Conservation (phyloP, 2,113 vertebrate species). For the Aptenodytes patagonicus region DNA sequence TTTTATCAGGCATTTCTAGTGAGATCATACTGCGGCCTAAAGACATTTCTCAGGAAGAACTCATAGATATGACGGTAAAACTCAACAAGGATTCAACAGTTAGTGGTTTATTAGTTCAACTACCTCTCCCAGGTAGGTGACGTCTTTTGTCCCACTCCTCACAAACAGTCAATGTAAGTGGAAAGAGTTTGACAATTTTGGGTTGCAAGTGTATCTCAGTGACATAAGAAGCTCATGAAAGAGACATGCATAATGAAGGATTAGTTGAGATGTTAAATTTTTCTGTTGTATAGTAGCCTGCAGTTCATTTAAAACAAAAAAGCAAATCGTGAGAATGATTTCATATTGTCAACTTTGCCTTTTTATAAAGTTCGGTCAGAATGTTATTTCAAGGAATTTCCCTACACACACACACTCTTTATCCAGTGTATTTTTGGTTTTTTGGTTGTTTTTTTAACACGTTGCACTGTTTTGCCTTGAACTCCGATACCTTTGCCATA, state of each 20-base stretch:
- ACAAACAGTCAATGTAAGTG: neutral
- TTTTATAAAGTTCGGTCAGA: neutral
- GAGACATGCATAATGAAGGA: neutral
- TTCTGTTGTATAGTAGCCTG: neutral
- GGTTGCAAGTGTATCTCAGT: neutral
- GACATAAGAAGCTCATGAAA: neutral
- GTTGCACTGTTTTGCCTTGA: neutral
- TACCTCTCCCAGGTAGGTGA: constrained; percentile 83
- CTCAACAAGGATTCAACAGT: constrained; percentile 87
- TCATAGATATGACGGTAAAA: constrained; percentile 82
- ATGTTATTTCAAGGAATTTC: neutral
- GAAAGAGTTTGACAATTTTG: neutral
- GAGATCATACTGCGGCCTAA: constrained; percentile 84
- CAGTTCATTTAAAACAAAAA: neutral
- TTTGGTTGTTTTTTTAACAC: neutral
- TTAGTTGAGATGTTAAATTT: neutral
- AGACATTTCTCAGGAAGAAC: constrained; percentile 86
- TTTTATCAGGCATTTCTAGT: constrained; percentile 78
- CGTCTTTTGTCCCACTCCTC: neutral
- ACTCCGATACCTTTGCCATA: neutral
- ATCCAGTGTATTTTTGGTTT: neutral
- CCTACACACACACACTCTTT: neutral
- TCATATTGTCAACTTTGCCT: neutral
- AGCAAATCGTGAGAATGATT: neutral
- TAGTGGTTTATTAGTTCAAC: constrained; percentile 89